Evolutionary conservation across 2,797 vertebrate species (phyloP), one percentile per base, ranked within the genome.

Genomic region (Mareca penelope): DNA sequence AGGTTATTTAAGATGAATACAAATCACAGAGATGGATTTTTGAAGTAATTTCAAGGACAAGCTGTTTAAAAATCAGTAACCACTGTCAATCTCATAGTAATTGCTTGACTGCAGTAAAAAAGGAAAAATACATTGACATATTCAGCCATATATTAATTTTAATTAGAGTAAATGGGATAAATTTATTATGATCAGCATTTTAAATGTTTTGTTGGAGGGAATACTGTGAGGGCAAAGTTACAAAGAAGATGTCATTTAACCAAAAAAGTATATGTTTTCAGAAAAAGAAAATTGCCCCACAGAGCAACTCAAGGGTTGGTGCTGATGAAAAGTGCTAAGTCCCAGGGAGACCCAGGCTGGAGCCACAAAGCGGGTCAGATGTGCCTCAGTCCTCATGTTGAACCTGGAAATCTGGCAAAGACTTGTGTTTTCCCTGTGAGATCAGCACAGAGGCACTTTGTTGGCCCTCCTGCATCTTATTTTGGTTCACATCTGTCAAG

Each of bases 41-140:
- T 82, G 37, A 65, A 67, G 64, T 33, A 82, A 92, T 85, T 80
- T 95, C 23, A 76, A 83, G 68, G 68, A 64, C 24, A 85, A 71
- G 15, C 15, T 11, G 81, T 91, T 86, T 57, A 82, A 29, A 84
- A 96, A 93, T 71, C 61, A 42, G 78, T 63, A 80, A 39, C 26
- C 6, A 8, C 50, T 83, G 53, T 90, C 44, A 80, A 21, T 83
- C 50, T 83, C 46, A 44, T 84, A 64, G 63, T 60, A 92, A 68
- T 70, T 85, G 8, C 37, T 85, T 75, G 39, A 52, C 44, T 83
- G 16, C 19, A 72, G 42, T 61, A 76, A 55, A 79, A 80, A 65
- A 84, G 10, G 10, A 68, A 76, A 84, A 93, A 67, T 46, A 39
- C 3, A 24, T 13, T 46, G 65, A 53, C 29, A 31, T 61, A 33